A percentile compares a stretch with the other conserved stretches of the same genome.
Evolutionary conservation across 2,113 vertebrate species (phyloP).

Genomic region (Gallinago jamesoni): DNA sequence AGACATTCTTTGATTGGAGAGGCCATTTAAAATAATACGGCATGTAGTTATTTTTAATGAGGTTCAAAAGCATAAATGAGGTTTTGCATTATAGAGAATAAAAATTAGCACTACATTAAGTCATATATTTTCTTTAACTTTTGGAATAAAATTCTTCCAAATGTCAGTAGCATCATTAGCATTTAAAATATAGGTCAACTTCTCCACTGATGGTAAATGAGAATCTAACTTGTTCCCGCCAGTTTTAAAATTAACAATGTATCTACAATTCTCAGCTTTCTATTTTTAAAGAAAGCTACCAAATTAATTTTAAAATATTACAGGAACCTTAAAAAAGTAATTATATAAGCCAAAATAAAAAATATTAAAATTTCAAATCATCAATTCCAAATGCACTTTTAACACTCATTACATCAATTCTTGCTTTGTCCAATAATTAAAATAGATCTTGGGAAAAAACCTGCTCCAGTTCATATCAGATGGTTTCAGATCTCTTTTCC

Average conservation of each 20-base stretch:
- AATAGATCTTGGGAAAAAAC: not conserved
- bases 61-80: constrained; percentile 46
- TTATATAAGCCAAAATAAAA: not conserved
- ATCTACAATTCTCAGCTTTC: not conserved
- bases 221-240: not conserved
- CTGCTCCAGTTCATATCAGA: not conserved
- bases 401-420: not conserved
- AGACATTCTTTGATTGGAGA: not conserved
- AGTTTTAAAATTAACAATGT: not conserved
- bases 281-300: not conserved
- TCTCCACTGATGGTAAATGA: not conserved
- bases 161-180: constrained; percentile 8
- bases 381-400: not conserved
- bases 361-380: not conserved
- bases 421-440: not conserved
- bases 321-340: not conserved
- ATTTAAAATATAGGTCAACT: constrained; percentile 22
- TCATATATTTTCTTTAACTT: not conserved
- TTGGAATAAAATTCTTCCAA: constrained; percentile 39
- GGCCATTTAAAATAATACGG: constrained; percentile 35
- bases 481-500: not conserved
- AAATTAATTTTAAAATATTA: not conserved
- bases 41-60: constrained; percentile 51
- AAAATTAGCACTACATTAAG: constrained; percentile 10
- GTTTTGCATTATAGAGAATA: not conserved